Evolutionary conservation across 92 coral and sea anemone genomes (phyloP), one percentile per base, ranked within the genome.

Genomic region (Palythoa grandis): DNA sequence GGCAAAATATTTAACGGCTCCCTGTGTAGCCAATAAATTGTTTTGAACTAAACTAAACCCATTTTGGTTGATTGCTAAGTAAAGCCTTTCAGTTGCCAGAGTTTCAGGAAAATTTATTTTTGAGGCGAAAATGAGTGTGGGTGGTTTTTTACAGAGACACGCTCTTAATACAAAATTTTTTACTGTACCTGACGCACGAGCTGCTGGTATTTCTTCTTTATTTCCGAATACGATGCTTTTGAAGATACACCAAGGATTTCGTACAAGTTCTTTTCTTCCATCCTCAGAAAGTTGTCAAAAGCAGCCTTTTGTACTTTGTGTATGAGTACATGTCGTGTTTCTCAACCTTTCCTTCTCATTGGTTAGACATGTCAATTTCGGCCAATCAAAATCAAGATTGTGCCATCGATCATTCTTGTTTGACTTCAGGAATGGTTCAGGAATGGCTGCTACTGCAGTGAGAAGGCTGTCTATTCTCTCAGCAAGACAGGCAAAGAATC

Each of bases 201-300:
- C 58, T 74, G 89, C 70, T 95, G 99, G 66, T 96, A 96, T 69
- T 88, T 88, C 82, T 90, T 86, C 82, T 92, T 96, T 14, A 96
- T 92, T 88, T 95, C 98, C 50, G 85, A 94, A 43, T 87, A 89
- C 52, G 88, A 74, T 35, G 98, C 93, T 69, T 78, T 79, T 52
- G 88, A 65, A 35, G 89, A 77, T 47, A 96, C 94, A 37, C 98
- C 99, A 70, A 96, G 92, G 22, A 91, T 91, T 65, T 88, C 87
- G 86, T 96, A 96, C 17, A 89, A 88, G 70, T 83, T 92, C 3
- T 37, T 17, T 78, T 78, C 72, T 61, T 77, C 82, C 82, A 77
- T 78, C 19, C 29, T 65, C 29, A 43, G 5, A 43, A 4, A 43
- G 9, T 43, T 65, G 70, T 19, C 37, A 4, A n/a, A n/a, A 65